Evolutionary conservation across 2,797 vertebrate species (phyloP).

Genomic region (Gallinago nigripennis): DNA sequence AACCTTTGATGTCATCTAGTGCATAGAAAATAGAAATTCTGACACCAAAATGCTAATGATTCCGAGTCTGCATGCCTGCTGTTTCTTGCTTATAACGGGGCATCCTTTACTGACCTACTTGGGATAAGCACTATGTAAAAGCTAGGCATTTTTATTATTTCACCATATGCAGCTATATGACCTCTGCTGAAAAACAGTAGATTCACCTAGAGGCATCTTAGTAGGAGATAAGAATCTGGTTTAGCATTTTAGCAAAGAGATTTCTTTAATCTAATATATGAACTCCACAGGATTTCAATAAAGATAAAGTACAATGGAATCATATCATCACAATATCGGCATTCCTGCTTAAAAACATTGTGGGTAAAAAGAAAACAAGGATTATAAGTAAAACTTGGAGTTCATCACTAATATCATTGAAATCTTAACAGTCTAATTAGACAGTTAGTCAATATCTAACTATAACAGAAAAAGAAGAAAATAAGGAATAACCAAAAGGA

Average conservation of each 20-base stretch:
- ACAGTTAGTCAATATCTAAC: not conserved
- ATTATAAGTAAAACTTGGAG: not conserved
- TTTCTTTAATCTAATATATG: not conserved
- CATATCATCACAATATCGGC: not conserved
- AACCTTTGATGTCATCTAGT: not conserved
- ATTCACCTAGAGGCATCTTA: not conserved
- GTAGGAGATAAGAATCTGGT: not conserved
- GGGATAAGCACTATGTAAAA: not conserved
- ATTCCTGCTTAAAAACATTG: not conserved
- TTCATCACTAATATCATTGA: not conserved
- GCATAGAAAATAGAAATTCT: not conserved
- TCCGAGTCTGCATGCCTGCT: not conserved
- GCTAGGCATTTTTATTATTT: not conserved
- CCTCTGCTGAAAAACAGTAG: not conserved
- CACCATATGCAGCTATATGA: not conserved
- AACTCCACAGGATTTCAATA: not conserved
- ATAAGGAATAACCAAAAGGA: not conserved
- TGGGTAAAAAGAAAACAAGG: not conserved
- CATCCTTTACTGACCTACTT: not conserved
- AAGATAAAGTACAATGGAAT: not conserved
- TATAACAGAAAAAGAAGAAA: not conserved
- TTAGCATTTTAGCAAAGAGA: not conserved
- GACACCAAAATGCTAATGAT: not conserved
- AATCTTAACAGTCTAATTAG: not conserved
- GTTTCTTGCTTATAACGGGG: not conserved